Percentiles rank a stretch among this genome's conserved stretches.
Conservation (phyloP, 2,888 invertebrate species). For the Nebria brevicollis region DNA sequence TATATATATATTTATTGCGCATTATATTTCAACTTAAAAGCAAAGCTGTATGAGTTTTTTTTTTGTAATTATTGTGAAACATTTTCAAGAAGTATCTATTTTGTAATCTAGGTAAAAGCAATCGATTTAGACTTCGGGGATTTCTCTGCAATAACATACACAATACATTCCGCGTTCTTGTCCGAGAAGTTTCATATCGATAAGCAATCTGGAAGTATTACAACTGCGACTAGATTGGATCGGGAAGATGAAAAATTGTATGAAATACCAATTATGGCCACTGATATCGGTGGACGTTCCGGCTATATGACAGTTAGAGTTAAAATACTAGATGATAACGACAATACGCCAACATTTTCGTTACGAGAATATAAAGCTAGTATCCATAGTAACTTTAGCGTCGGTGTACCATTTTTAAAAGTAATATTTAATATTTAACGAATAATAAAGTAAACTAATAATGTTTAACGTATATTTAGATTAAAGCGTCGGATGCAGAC, state of each 20-base stretch:
- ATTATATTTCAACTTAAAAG: too few species aligned
- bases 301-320: slow-evolving; percentile 82
- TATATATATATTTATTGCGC: slow-evolving; percentile 9
- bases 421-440: slow-evolving; percentile 56
- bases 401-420: slow-evolving; percentile 70
- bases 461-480: slow-evolving; percentile 57
- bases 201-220: slow-evolving; percentile 75
- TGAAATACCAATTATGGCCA: slow-evolving; percentile 83
- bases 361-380: slow-evolving; percentile 81
- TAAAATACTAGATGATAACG: slow-evolving; percentile 84
- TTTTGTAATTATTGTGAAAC: background rate
- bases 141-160: slow-evolving; percentile 78
- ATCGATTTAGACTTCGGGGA: slow-evolving; percentile 84
- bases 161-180: slow-evolving; percentile 79
- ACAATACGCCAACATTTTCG: slow-evolving; percentile 81
- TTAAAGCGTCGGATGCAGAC: slow-evolving; percentile 82
- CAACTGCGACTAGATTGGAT: slow-evolving; percentile 72
- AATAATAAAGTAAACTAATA: too few species aligned
- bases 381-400: slow-evolving; percentile 70
- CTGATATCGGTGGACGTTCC: slow-evolving; percentile 82
- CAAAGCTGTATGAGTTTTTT: too few species aligned
- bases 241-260: slow-evolving; percentile 76
- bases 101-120: slow-evolving; percentile 72
- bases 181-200: slow-evolving; percentile 80
- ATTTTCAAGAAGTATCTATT: slow-evolving; percentile 9